Percentiles rank a stretch among this genome's conserved stretches.
Conservation (phyloP, 2,797 vertebrate genomes). For the Hephaestus fuliginosus region DNA sequence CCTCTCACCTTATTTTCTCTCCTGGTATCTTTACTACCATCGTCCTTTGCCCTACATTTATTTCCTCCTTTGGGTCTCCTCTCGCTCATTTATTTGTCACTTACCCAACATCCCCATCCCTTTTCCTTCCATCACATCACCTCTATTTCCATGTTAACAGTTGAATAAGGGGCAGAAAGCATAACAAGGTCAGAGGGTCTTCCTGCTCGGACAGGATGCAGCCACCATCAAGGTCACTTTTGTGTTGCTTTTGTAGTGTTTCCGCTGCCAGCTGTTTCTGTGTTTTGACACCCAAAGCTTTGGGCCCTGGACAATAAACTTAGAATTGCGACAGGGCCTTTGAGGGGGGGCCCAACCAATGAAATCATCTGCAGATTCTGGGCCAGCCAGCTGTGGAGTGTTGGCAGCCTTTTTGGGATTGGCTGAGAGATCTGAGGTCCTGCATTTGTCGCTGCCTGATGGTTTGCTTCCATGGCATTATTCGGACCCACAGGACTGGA, state of each 20-base stretch:
- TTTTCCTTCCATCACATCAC: constrained; percentile 57
- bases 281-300: constrained; percentile 74
- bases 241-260: constrained; percentile 68
- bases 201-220: constrained; percentile 75
- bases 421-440: constrained; percentile 68
- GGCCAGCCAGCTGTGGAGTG: constrained; percentile 76
- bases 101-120: constrained; percentile 13
- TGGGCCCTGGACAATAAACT: constrained; percentile 69
- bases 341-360: constrained; percentile 50
- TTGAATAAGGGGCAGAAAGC: constrained; percentile 68
- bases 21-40: not conserved
- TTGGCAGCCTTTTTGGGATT: constrained; percentile 69
- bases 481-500: constrained; percentile 64
- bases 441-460: constrained; percentile 57
- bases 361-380: constrained; percentile 65
- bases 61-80: constrained; percentile 43
- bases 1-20: constrained; percentile 19
- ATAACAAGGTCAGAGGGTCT: constrained; percentile 57
- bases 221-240: constrained; percentile 69
- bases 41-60: constrained; percentile 58
- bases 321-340: constrained; percentile 47
- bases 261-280: constrained; percentile 82
- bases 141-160: constrained; percentile 67
- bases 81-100: constrained; percentile 43
- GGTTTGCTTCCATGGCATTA: constrained; percentile 69